Evolutionary conservation across 1,140 invertebrate genomes (phyloP).

Genomic region (Liolophura sinensis): DNA sequence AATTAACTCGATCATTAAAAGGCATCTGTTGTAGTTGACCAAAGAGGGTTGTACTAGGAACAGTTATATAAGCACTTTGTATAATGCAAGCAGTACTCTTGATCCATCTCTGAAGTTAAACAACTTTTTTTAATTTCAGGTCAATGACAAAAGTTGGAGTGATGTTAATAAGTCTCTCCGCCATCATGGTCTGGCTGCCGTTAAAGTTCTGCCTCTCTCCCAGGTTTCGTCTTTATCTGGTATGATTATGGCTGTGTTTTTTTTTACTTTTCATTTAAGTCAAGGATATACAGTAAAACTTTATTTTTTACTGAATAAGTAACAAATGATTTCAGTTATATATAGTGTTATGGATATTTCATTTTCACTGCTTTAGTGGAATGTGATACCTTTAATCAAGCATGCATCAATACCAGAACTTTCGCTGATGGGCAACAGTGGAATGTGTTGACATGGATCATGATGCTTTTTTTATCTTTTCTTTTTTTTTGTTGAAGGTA

Average conservation of each 20-base stretch:
- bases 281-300: not conserved
- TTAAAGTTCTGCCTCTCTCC: constrained; percentile 32
- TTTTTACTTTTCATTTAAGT: not conserved
- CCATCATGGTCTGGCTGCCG: constrained; percentile 33
- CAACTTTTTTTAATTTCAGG: constrained; percentile 20
- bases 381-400: not conserved
- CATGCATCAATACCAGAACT: no score
- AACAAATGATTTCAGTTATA: not conserved
- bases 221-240: constrained; percentile 27
- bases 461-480: not conserved
- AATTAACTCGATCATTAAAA: no score
- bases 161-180: constrained; percentile 36
- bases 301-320: not conserved
- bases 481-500: not conserved
- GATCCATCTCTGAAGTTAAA: no score
- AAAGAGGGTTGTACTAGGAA: no score
- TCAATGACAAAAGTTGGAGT: constrained; percentile 36
- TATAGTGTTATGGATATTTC: not conserved
- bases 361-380: not conserved
- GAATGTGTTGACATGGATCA: not conserved
- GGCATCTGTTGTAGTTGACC: no score
- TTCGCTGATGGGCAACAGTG: no score
- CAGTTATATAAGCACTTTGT: no score
- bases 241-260: constrained; percentile 8
- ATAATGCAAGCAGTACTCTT: no score